Percentiles rank a stretch among this genome's conserved stretches.
These are phyloP conservation scores for Onychomys torridus DNA, from an alignment of 2,797 vertebrate genomes.

Conservation along the genomic window DNA sequence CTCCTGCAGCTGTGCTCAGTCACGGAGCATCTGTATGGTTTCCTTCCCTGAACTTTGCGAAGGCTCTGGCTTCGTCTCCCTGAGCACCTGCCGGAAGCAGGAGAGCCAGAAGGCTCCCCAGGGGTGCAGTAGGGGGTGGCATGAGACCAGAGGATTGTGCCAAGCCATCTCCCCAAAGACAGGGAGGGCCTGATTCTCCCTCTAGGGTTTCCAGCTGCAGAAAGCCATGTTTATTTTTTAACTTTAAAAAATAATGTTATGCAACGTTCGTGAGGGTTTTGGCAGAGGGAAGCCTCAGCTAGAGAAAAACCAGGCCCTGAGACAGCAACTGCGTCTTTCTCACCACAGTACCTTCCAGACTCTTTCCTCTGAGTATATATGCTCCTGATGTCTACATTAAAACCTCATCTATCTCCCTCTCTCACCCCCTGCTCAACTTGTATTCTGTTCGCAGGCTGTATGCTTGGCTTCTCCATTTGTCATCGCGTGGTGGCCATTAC, in stretches of 20 bases:
- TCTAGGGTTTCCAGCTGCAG: background rate
- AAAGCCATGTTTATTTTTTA: background rate
- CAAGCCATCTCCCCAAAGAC: background rate
- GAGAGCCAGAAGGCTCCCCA: background rate
- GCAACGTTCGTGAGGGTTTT: background rate
- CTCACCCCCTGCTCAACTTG: rapidly evolving
- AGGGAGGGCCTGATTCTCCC: background rate
- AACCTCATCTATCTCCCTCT: no score
- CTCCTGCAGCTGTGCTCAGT: background rate
- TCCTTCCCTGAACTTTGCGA: background rate
- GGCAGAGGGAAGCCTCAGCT: background rate
- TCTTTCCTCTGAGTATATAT: background rate
- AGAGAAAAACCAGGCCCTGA: background rate
- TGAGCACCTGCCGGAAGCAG: conserved; percentile 49
- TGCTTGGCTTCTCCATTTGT: background rate
- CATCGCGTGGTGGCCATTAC: no score
- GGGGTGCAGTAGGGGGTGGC: background rate
- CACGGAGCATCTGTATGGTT: background rate
- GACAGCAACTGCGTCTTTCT: background rate
- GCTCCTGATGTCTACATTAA: background rate
- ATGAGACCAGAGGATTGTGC: background rate
- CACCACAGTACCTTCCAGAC: background rate
- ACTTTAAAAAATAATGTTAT: background rate
- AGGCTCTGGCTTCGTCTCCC: background rate
- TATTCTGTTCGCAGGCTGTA: background rate